phyloP scores from a whole-genome alignment of 2,888 invertebrate species.

The Philhelius pedissequus region DNA sequence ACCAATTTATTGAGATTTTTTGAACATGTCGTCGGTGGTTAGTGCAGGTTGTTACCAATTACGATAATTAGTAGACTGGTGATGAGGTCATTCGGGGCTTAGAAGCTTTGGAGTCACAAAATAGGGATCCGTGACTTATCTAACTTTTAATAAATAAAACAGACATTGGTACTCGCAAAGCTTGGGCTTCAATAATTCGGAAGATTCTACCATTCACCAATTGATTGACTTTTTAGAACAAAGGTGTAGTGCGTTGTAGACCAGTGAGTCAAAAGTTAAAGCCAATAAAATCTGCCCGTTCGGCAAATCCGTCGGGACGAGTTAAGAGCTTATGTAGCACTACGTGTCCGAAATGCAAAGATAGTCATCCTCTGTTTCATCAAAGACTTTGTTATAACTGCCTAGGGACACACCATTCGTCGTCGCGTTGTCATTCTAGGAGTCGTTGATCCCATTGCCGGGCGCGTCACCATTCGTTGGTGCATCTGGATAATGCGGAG shows the following conservation, averaged over 20 bases:
- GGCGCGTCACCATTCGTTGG: not conserved
- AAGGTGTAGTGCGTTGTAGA: not conserved
- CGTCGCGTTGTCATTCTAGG: not conserved
- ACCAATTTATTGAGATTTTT: too few relatives aligned
- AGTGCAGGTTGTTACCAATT: too few relatives aligned
- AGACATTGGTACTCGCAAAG: too few relatives aligned
- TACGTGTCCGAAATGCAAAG: not conserved
- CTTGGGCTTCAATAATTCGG: too few relatives aligned
- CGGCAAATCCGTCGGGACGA: not conserved
- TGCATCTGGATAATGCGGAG: not conserved
- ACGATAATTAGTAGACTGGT: too few relatives aligned
- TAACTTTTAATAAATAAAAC: too few relatives aligned
- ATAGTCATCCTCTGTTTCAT: not conserved
- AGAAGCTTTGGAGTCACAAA: too few relatives aligned
- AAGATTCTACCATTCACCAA: not conserved
- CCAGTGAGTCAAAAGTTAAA: not conserved
- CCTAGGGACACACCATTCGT: slow-evolving; percentile 19
- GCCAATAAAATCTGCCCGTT: not conserved
- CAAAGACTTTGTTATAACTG: slow-evolving; percentile 6
- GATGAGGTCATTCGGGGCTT: too few relatives aligned
- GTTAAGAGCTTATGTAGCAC: not conserved
- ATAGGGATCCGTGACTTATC: too few relatives aligned
- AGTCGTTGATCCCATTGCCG: not conserved
- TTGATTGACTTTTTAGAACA: not conserved
- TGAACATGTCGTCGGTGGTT: too few relatives aligned